These are phyloP conservation scores for Chionis minor DNA, from an alignment of 2,113 vertebrate genomes.

Conservation along the genomic window DNA sequence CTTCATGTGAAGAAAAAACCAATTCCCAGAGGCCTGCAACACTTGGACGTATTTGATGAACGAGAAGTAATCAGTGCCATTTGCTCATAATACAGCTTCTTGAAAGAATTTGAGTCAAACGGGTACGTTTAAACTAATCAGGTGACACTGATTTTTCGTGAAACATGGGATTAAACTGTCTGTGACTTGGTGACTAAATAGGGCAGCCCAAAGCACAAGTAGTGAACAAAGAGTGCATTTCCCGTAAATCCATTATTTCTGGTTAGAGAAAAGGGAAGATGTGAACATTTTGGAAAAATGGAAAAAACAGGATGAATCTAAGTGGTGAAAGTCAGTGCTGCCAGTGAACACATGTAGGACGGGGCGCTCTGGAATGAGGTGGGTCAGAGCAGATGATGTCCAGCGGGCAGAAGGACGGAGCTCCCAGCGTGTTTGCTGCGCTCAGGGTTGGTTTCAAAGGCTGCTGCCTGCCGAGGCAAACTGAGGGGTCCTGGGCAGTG, in stretches of 20 bases:
- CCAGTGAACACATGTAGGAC: rapidly evolving
- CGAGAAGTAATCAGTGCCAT: neutral
- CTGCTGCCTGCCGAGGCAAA: neutral
- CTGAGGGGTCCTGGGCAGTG: neutral
- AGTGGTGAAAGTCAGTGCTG: rapidly evolving
- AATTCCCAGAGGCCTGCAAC: neutral
- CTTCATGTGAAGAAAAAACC: neutral
- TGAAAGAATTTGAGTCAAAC: neutral
- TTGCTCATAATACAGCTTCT: neutral
- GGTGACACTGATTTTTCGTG: neutral
- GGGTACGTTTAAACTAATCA: neutral
- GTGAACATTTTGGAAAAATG: neutral
- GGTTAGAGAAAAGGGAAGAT: neutral
- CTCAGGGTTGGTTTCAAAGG: neutral
- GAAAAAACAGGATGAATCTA: rapidly evolving
- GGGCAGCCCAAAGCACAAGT: neutral
- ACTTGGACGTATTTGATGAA: rapidly evolving
- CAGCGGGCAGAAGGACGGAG: rapidly evolving
- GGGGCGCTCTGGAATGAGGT: rapidly evolving
- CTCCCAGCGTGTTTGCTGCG: neutral
- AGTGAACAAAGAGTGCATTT: neutral
- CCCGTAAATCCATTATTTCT: neutral
- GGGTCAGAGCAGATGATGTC: neutral
- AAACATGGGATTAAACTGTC: neutral
- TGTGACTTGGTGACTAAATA: no score